phyloP scores from a whole-genome alignment of 1,140 invertebrate genomes.

The Musca domestica region DNA sequence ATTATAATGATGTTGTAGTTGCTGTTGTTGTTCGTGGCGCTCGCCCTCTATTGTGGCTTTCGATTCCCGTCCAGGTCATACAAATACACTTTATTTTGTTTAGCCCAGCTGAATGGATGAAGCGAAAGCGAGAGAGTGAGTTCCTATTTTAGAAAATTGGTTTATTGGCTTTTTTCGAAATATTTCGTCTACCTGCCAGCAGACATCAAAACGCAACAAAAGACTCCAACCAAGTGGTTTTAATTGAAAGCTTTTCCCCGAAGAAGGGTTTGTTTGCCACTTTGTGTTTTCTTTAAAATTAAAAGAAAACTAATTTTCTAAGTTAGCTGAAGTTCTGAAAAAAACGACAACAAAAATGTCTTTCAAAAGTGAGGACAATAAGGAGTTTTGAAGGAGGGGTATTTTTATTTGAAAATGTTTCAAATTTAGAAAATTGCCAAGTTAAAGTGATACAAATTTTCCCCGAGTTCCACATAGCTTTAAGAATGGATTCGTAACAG shows the following conservation, averaged over 20 bases:
- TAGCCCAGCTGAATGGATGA: no score
- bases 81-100: neutral
- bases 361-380: no score
- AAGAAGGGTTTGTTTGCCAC: neutral
- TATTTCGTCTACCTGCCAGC: neutral
- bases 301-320: no score
- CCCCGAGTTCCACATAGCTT: neutral
- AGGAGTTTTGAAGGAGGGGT: no score
- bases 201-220: neutral
- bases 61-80: neutral
- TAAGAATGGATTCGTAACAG: neutral
- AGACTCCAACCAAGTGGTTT: no score
- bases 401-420: no score
- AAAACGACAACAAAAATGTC: no score
- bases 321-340: no score
- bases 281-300: no score
- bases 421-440: no score
- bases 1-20: neutral
- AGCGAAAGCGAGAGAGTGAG: no score
- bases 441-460: no score
- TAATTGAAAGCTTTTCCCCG: neutral
- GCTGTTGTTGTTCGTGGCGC: neutral
- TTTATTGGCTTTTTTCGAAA: neutral
- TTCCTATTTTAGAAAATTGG: neutral
- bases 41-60: neutral